Evolutionary conservation across 2,113 vertebrate species (phyloP).

Genomic region (Rhinolophus ferrumequinum): DNA sequence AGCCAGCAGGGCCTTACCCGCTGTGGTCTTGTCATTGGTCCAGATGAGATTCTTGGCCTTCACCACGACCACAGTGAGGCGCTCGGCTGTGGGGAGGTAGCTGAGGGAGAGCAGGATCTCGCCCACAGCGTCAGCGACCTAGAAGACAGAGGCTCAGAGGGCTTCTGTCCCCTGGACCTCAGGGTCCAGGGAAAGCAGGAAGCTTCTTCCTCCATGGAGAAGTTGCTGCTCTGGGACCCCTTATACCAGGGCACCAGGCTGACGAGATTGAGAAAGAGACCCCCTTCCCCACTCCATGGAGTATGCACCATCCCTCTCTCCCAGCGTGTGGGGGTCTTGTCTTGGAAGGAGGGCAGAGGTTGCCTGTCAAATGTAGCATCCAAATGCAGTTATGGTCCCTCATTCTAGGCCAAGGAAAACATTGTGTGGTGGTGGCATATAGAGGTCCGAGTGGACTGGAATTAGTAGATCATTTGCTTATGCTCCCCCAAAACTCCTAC

Average conservation of each 20-base stretch:
- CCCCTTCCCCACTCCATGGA: too few relatives aligned
- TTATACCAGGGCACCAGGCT: background rate
- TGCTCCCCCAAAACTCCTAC: background rate
- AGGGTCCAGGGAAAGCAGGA: background rate
- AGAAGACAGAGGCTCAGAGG: accelerated
- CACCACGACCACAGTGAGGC: slow-evolving; percentile 97
- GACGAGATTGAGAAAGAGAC: background rate
- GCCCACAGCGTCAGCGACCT: slow-evolving; percentile 94
- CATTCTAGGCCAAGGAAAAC: background rate
- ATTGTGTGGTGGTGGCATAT: accelerated
- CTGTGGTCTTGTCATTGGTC: slow-evolving; percentile 92
- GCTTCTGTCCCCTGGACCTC: accelerated
- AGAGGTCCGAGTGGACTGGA: background rate
- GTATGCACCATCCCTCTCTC: background rate
- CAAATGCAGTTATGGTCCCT: background rate
- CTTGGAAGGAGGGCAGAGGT: background rate
- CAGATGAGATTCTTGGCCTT: slow-evolving; percentile 98
- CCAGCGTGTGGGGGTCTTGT: accelerated
- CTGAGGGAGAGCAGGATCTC: slow-evolving; percentile 98
- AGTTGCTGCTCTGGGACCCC: background rate
- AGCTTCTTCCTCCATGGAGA: background rate
- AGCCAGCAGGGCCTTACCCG: slow-evolving; percentile 84
- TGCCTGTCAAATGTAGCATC: background rate
- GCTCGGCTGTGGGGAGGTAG: slow-evolving; percentile 97
- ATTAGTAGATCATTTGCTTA: background rate